phyloP scores from a whole-genome alignment of 2,888 invertebrate species.

The Trissonchulus latispiculum region DNA sequence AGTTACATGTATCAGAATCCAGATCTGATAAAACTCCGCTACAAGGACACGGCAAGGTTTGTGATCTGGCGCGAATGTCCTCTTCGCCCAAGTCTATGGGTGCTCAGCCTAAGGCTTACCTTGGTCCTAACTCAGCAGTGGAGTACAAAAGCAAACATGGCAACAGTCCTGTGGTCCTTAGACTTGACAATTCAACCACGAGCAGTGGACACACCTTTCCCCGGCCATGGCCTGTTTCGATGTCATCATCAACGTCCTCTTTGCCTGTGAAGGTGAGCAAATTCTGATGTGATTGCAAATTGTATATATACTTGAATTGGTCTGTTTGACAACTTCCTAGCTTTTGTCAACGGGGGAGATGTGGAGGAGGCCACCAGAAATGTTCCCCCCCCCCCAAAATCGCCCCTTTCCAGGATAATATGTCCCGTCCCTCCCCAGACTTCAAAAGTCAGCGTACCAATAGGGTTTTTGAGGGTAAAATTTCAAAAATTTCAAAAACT shows the following conservation, averaged over 20 bases:
- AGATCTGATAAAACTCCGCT: background rate
- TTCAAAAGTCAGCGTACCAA: too few species aligned
- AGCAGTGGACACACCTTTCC: background rate
- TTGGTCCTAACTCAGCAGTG: too few species aligned
- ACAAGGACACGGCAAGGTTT: conserved; percentile 13
- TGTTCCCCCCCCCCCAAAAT: too few species aligned
- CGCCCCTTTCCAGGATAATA: too few species aligned
- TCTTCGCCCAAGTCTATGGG: background rate
- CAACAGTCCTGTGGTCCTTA: background rate
- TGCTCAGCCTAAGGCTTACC: background rate
- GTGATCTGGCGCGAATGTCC: conserved; percentile 18
- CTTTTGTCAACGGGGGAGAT: too few species aligned
- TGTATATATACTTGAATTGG: too few species aligned
- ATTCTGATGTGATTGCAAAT: too few species aligned
- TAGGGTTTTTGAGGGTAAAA: too few species aligned
- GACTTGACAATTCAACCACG: background rate
- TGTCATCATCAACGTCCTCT: background rate
- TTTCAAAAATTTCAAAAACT: too few species aligned
- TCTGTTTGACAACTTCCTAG: too few species aligned
- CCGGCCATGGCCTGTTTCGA: background rate
- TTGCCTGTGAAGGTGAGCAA: background rate
- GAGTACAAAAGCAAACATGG: conserved; percentile 1
- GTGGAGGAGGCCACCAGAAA: too few species aligned
- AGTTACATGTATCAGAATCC: background rate
- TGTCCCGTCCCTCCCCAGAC: too few species aligned